These are phyloP conservation scores for Brevimyrus niger DNA, from an alignment of 2,113 vertebrate genomes.

Conservation along the genomic window DNA sequence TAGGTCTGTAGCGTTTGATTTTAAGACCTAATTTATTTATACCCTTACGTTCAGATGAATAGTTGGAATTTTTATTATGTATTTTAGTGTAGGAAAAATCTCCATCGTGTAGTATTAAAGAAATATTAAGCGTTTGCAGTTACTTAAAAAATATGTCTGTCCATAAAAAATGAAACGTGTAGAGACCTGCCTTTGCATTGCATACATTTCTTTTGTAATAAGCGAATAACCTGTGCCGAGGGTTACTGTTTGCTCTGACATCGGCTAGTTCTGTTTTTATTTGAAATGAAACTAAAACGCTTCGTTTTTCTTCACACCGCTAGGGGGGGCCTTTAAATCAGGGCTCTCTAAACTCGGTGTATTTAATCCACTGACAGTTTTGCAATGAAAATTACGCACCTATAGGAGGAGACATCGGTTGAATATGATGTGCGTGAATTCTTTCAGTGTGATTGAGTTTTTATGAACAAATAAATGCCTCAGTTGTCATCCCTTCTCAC, in stretches of 20 bases:
- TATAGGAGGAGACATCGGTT: neutral
- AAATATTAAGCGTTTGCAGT: neutral
- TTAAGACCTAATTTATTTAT: neutral
- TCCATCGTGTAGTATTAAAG: neutral
- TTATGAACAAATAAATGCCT: neutral
- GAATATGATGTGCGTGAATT: neutral
- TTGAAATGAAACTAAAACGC: neutral
- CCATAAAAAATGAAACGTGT: neutral
- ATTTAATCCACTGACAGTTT: neutral
- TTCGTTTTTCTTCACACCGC: neutral
- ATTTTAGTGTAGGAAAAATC: neutral
- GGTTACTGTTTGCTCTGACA: neutral
- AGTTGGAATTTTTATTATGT: neutral
- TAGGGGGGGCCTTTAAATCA: neutral
- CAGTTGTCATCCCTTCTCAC: neutral
- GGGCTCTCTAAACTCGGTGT: neutral
- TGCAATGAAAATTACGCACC: neutral
- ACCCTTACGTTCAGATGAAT: neutral
- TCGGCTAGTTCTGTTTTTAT: neutral
- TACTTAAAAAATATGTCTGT: neutral
- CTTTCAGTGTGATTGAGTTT: neutral
- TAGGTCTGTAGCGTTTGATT: neutral
- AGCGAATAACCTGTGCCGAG: neutral
- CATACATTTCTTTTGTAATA: neutral
- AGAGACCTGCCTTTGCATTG: neutral